Base-by-base conservation (phyloP, 2,888 invertebrate species). In the Ectropis crepuscularia region DNA sequence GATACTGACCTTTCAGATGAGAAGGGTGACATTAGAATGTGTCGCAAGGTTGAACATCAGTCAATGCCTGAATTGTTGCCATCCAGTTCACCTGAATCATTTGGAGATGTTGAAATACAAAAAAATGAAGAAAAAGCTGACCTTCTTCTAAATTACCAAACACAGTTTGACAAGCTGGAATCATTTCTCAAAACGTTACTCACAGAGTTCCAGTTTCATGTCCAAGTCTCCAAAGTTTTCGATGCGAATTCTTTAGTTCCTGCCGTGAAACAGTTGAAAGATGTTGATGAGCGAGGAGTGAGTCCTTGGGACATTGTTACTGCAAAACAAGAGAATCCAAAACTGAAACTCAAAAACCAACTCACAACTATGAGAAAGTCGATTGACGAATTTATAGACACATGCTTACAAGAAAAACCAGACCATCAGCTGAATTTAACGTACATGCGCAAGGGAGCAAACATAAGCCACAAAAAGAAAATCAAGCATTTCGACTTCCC, bases 161-260 rank as follows among this genome's bases (percentile, higher is more conserved):
- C 78, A 61, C 86, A 85, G 60, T 74, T 92, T 6, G 88, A 90
- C 50, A 88, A 88, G 63, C 71, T 89, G 11, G 89, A 90, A 46
- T 68, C 70, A 45, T 68, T 87, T 0, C 69, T 92, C 0, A 87
- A 87, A 61, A 87, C 89, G 41, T 49, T 92, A 28, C 72, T 92
- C 0, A 69, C 80, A 0, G 90, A 92, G 50, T 90, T 92, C 60
- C 84, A 88, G 61, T 92, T 90, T 53, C 90, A 91, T 57, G 88
- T 92, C 64, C 88, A 92, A 68, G 87, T 92, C 0, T 89, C 92
- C 0, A 92, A 90, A 75, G 74, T 92, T 0, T 91, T 92, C 39
- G 79, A 82, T 0, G 77, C 75, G 10, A 81, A 79, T 11, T 81
- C 88, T 4, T 62, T 85, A n/a, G 77, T 83, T 0, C 78, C 82